These are phyloP conservation scores for Tachyglossus aculeatus DNA, from an alignment of 2,797 vertebrate species.

Conservation along the genomic window DNA sequence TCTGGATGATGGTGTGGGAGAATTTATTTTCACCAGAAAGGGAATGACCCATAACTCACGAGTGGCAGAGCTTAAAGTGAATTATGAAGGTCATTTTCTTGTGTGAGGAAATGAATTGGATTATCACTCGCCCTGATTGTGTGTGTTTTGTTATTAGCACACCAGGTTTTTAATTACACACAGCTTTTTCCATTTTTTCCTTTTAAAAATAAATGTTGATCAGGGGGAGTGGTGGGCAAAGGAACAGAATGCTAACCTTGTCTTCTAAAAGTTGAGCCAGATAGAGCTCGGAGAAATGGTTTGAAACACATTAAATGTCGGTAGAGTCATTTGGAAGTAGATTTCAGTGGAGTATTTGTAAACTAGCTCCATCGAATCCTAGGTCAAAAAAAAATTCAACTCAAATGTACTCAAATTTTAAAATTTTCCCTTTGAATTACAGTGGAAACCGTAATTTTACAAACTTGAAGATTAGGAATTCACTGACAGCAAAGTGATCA, in stretches of 20 bases:
- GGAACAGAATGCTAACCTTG: slow-evolving; percentile 1
- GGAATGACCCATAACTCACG: slow-evolving; percentile 77
- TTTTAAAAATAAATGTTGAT: slow-evolving; percentile 57
- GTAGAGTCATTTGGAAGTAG: background rate
- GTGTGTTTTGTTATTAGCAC: slow-evolving; percentile 70
- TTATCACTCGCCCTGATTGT: slow-evolving; percentile 62
- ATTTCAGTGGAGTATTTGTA: slow-evolving; percentile 16
- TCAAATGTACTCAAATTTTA: slow-evolving; percentile 7
- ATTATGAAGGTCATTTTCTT: slow-evolving; percentile 76
- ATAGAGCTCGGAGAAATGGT: slow-evolving; percentile 40
- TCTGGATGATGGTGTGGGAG: slow-evolving; percentile 41
- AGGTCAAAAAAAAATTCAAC: slow-evolving; percentile 16
- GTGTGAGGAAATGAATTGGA: slow-evolving; percentile 72
- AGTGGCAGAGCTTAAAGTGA: slow-evolving; percentile 71
- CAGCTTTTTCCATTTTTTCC: slow-evolving; percentile 47
- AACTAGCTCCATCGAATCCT: background rate
- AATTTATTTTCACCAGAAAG: slow-evolving; percentile 76
- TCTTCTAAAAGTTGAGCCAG: slow-evolving; percentile 25
- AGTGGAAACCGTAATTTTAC: background rate
- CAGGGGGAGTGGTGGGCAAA: slow-evolving; percentile 47
- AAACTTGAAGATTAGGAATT: slow-evolving; percentile 2
- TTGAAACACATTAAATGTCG: slow-evolving; percentile 24
- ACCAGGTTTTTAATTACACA: slow-evolving; percentile 69
- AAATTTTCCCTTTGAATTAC: slow-evolving; percentile 6
- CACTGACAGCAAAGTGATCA: background rate